phyloP scores from a whole-genome alignment of 2,113 vertebrate genomes.

The Taurulus bubalis region DNA sequence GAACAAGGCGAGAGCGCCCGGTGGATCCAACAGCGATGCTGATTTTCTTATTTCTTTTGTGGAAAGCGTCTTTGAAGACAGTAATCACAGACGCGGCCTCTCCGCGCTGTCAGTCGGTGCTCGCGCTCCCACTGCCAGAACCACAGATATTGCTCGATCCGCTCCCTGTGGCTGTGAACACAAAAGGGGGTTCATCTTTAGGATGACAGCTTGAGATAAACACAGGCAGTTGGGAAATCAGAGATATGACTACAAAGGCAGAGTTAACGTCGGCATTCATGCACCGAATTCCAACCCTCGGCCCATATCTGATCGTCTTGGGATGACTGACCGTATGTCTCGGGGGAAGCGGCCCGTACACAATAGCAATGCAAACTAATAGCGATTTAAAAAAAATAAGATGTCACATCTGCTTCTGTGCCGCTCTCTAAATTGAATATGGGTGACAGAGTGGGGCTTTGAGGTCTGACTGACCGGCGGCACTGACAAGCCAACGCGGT shows the following conservation, averaged over 20 bases:
- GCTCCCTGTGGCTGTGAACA: conserved; percentile 9
- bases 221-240: conserved; percentile 2
- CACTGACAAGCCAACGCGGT: neutral
- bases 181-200: conserved; percentile 18
- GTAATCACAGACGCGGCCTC: conserved; percentile 55
- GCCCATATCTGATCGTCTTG: conserved; percentile 12
- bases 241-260: neutral
- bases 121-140: conserved; percentile 30
- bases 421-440: conserved; percentile 6
- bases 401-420: conserved; percentile 9
- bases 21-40: conserved; percentile 64
- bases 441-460: neutral
- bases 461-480: neutral
- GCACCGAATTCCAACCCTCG: neutral
- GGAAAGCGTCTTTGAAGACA: conserved; percentile 64
- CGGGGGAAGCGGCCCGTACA: neutral
- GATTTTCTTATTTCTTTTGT: neutral
- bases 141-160: conserved; percentile 10
- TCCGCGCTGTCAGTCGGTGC: conserved; percentile 51
- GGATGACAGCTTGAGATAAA: conserved; percentile 26
- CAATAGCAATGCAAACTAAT: neutral
- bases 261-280: neutral
- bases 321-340: conserved; percentile 8
- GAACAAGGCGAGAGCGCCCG: conserved; percentile 54
- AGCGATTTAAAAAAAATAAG: neutral